Evolutionary conservation across 1,140 invertebrate genomes (phyloP).

Genomic region (Colletes latitarsis): DNA sequence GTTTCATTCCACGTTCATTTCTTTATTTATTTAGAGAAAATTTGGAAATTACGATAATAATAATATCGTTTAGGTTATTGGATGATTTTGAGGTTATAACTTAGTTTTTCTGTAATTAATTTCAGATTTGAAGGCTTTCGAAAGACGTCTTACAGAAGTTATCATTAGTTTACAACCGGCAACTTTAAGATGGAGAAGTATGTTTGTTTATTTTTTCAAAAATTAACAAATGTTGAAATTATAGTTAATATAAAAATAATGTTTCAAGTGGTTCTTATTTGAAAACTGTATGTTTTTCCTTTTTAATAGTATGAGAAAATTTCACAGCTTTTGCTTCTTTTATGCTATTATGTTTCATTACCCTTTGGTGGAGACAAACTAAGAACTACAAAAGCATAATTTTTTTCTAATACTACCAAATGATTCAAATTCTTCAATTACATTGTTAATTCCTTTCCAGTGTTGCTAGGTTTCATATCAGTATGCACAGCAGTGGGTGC

Average conservation of each 20-base stretch:
- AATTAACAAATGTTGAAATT: background rate
- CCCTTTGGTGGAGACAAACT: too few species aligned
- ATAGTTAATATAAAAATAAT: background rate
- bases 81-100: slow-evolving; percentile 36
- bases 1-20: too few species aligned
- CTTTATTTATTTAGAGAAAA: too few species aligned
- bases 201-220: slow-evolving; percentile 67
- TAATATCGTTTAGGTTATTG: background rate
- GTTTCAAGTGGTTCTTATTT: background rate
- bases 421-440: too few species aligned
- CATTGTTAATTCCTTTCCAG: slow-evolving; percentile 82
- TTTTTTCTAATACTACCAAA: too few species aligned
- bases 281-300: too few species aligned
- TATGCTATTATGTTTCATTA: too few species aligned
- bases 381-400: too few species aligned
- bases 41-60: too few species aligned
- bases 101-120: slow-evolving; percentile 68
- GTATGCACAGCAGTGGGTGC: slow-evolving; percentile 95
- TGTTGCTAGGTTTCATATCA: slow-evolving; percentile 91
- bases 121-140: slow-evolving; percentile 98
- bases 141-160: slow-evolving; percentile 97
- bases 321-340: too few species aligned
- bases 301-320: too few species aligned
- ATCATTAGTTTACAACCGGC: slow-evolving; percentile 95
- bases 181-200: slow-evolving; percentile 96